Evolutionary conservation across 1,140 invertebrate genomes (phyloP), one percentile per base, ranked within the genome.

Genomic region (Eupristina koningsbergeri): DNA sequence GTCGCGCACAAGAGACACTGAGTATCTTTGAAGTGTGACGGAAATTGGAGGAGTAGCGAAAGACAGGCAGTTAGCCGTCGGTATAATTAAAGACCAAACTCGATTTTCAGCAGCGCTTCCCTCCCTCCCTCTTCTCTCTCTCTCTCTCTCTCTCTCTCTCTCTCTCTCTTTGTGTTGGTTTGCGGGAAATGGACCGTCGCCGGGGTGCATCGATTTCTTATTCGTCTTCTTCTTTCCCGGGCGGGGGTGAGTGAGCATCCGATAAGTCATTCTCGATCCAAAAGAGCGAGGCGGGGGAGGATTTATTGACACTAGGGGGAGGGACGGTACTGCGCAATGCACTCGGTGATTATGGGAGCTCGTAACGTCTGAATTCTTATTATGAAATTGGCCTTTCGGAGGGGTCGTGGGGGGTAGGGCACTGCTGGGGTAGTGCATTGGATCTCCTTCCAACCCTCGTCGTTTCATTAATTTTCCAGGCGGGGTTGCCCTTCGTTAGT

Each of bases 21-120:
- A 31, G 45, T 69, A 69, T 82, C 80, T 82, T 69, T 80, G 41
- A 34, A 47, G 76, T 83, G 83, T 61, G 47, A 34, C 77, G 76
- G 74, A 79, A 86, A 78, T 83, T 58, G 67, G 61, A 58, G 53
- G 80, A 85, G 63, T 36, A 50, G 29, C 45, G 53, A 67, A 58
- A 58, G 45, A 29, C 36, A 53, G 63, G 53, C 82, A 75, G 76
- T 84, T 82, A 77, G 64, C 67, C 73, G 80, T 34, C 50, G 50
- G 71, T 85, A 61, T 83, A 86, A 88, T 88, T 86, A 87, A 86
- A 64, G 77, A 36, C 5, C n/a, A 19, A 53, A 80, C 45, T 73
- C 79, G 47, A 80, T 80, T 80, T 80, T 47, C 29, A 29, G 61
- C 26, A 7, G 19, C 36, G n/a, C n/a, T n/a, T n/a, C n/a, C n/a